Conservation (phyloP, 2,797 vertebrate species). For the Ibycter americanus region DNA sequence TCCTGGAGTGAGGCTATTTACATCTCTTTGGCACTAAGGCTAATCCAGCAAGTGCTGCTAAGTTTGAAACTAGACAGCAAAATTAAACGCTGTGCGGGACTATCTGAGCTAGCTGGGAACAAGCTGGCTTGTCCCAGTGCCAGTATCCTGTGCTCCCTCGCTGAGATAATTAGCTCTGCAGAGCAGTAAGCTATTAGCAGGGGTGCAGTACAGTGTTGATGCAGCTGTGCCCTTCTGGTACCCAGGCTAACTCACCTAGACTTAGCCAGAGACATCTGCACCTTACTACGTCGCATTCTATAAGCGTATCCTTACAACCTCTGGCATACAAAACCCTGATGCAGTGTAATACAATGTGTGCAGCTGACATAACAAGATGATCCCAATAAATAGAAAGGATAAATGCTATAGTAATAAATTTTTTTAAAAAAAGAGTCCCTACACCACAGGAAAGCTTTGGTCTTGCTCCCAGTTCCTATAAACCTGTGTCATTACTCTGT, state of each 20-base stretch:
- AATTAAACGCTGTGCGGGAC: neutral
- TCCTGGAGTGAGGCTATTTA: neutral
- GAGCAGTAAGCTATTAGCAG: neutral
- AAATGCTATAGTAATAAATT: neutral
- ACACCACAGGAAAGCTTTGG: neutral
- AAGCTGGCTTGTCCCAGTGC: neutral
- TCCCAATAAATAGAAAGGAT: neutral
- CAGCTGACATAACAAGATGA: neutral
- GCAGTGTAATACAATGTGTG: neutral
- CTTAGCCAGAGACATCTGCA: neutral
- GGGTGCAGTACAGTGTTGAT: neutral
- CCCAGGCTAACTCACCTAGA: neutral
- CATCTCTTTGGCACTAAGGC: neutral
- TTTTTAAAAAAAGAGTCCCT: neutral
- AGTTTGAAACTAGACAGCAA: neutral
- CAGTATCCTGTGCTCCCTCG: neutral
- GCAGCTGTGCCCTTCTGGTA: neutral
- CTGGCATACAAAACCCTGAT: neutral
- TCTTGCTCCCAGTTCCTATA: neutral
- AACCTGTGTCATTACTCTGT: neutral
- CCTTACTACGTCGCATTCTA: rapidly evolving
- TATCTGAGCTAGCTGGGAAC: neutral
- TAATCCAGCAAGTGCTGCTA: neutral
- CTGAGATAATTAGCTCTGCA: neutral
- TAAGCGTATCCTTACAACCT: neutral